Evolutionary conservation across 2,113 vertebrate genomes (phyloP), one percentile per base, ranked within the genome.

Genomic region (Nannobrachium achirus): DNA sequence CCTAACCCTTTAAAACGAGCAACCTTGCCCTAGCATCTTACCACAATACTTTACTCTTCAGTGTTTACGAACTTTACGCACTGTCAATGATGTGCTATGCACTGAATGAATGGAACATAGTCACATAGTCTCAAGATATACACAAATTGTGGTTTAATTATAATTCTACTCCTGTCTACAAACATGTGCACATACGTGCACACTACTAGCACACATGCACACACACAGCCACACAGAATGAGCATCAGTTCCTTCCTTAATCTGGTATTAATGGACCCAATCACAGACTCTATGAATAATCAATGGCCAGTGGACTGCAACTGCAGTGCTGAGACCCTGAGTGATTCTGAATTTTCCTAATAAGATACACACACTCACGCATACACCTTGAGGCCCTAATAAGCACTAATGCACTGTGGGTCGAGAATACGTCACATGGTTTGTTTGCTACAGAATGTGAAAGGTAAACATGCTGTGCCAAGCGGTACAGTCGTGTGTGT

Each of bases 281-380:
- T 93, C 89, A 86, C 89, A 90, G 88, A 79, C 81, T 89, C 87
- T 91, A 91, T 92, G 91, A 92, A 92, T 93, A 92, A 92, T 93
- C 92, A 91, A 93, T 91, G 91, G 81, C 79, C 86, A 93, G 88
- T 88, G 87, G 84, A 86, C 81, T 86, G 89, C 89, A 90, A 88
- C 88, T 78, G 66, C 83, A 83, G 79, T 81, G 86, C 86, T 85
- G 85, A 89, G 84, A 89, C 88, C 85, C 89, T 88, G 87, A 88
- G 87, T 88, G 87, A 91, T 88, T 88, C 86, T 85, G 90, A 90
- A 91, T 91, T 88, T 90, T 84, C 77, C 83, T 92, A 90, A 91
- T 91, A 86, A 83, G 85, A 89, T 75, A 63, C 86, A 73, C 79
- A 89, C 75, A 76, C 68, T 72, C 72, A 57, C 55, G 70, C 25